These are phyloP conservation scores for Ageneiosus marmoratus DNA, from an alignment of 2,113 vertebrate species.

Conservation along the genomic window DNA sequence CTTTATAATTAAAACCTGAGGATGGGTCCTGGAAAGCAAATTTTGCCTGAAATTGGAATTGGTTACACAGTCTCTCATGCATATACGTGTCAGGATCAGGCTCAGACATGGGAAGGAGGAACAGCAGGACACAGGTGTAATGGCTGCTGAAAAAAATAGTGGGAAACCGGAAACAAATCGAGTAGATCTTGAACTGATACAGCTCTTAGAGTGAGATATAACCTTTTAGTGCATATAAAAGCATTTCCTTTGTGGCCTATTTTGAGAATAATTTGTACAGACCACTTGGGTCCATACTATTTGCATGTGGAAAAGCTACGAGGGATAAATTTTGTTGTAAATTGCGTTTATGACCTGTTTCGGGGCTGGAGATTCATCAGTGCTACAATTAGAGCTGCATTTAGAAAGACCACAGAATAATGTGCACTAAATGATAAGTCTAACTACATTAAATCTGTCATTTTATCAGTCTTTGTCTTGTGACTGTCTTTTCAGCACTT, in stretches of 20 bases:
- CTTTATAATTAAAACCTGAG: slow-evolving; percentile 57
- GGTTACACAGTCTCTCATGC: slow-evolving; percentile 48
- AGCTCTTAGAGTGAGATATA: slow-evolving; percentile 7
- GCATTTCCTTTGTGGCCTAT: not conserved
- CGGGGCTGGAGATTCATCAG: not conserved
- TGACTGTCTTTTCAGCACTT: not conserved
- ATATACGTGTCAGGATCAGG: slow-evolving; percentile 29
- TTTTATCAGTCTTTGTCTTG: not conserved
- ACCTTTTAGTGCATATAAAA: not conserved
- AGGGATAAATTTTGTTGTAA: not conserved
- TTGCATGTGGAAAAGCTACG: not conserved
- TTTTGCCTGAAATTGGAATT: slow-evolving; percentile 56
- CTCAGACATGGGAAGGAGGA: slow-evolving; percentile 12
- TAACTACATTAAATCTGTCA: not conserved
- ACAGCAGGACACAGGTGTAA: slow-evolving; percentile 29
- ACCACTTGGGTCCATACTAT: not conserved
- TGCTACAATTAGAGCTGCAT: not conserved
- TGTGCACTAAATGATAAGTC: not conserved
- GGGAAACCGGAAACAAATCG: slow-evolving; percentile 17
- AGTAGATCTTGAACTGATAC: slow-evolving; percentile 19
- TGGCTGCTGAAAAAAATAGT: not conserved
- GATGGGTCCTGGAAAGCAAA: slow-evolving; percentile 50
- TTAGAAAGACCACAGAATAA: not conserved
- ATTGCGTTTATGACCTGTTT: not conserved
- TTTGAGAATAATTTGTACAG: not conserved